A percentile compares a stretch with the other conserved stretches of the same genome.
phyloP scores from a whole-genome alignment of 2,888 invertebrate species.

The Prenolepis imparis region DNA sequence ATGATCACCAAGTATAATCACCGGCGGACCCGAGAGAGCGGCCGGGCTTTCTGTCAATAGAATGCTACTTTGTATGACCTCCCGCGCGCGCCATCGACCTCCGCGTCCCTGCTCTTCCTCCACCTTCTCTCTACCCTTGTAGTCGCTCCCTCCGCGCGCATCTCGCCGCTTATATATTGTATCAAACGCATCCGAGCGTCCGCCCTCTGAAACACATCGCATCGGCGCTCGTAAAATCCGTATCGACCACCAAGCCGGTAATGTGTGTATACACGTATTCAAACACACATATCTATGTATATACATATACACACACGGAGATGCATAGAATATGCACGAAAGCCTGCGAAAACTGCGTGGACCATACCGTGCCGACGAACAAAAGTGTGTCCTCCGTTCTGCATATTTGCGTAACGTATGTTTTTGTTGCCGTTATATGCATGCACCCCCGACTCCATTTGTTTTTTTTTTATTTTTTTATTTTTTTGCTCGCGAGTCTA shows the following conservation, averaged over 20 bases:
- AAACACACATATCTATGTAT: not conserved
- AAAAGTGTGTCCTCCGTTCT: conserved; percentile 50
- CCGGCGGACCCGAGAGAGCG: conserved; percentile 74
- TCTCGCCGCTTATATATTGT: conserved; percentile 77
- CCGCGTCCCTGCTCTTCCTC: conserved; percentile 5
- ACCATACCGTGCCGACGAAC: conserved; percentile 33
- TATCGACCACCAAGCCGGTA: conserved; percentile 71
- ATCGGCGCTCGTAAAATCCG: conserved; percentile 74
- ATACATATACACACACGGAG: too few species aligned
- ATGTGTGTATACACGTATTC: conserved; percentile 44
- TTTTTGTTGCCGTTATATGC: conserved; percentile 32
- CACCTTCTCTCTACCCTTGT: conserved; percentile 45
- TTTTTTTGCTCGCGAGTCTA: conserved; percentile 19
- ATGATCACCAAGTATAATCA: conserved; percentile 85
- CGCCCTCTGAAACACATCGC: conserved; percentile 67
- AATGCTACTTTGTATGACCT: conserved; percentile 79
- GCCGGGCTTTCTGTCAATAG: conserved; percentile 81
- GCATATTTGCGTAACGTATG: conserved; percentile 43
- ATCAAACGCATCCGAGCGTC: conserved; percentile 75
- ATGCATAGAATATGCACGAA: conserved; percentile 28
- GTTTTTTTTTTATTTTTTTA: conserved; percentile 25
- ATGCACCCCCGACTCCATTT: not conserved
- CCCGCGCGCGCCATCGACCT: conserved; percentile 44
- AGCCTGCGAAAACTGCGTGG: conserved; percentile 23
- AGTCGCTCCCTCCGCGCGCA: conserved; percentile 19